These are phyloP conservation scores for Pomacea maculata DNA, from an alignment of 1,140 invertebrate genomes.

Conservation along the genomic window DNA sequence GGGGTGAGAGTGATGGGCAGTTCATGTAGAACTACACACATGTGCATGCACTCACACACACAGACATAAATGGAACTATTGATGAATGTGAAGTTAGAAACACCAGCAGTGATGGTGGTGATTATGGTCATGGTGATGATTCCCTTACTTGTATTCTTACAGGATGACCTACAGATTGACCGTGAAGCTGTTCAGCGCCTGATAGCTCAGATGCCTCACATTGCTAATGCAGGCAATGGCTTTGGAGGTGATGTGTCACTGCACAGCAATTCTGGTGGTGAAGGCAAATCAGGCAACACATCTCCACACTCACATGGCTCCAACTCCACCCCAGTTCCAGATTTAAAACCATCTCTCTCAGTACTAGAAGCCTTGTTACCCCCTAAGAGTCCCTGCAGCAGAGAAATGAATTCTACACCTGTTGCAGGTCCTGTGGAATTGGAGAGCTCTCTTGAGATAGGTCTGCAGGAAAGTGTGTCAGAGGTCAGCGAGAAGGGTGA, in stretches of 20 bases:
- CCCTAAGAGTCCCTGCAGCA: constrained; percentile 3
- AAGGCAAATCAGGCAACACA: constrained; percentile 13
- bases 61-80: too few relatives aligned
- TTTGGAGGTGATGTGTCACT: not conserved
- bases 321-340: not conserved
- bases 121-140: too few relatives aligned
- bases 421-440: not conserved
- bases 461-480: not conserved
- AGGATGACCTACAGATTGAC: constrained; percentile 45
- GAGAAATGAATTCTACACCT: not conserved
- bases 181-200: constrained; percentile 46
- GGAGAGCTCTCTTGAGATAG: not conserved
- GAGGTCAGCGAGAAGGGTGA: not conserved
- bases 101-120: too few relatives aligned
- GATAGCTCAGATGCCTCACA: constrained; percentile 42
- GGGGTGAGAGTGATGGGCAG: too few relatives aligned
- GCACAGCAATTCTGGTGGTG: constrained; percentile 13
- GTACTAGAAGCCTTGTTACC: constrained; percentile 1
- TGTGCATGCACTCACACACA: too few relatives aligned
- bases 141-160: constrained; percentile 13
- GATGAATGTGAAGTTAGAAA: too few relatives aligned
- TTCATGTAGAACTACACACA: too few relatives aligned
- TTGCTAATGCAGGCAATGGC: constrained; percentile 22
- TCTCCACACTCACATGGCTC: constrained; percentile 8
- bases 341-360: constrained; percentile 3